Conservation (phyloP, 92 coral and sea anemone genomes). For the Blastomussa wellsi region DNA sequence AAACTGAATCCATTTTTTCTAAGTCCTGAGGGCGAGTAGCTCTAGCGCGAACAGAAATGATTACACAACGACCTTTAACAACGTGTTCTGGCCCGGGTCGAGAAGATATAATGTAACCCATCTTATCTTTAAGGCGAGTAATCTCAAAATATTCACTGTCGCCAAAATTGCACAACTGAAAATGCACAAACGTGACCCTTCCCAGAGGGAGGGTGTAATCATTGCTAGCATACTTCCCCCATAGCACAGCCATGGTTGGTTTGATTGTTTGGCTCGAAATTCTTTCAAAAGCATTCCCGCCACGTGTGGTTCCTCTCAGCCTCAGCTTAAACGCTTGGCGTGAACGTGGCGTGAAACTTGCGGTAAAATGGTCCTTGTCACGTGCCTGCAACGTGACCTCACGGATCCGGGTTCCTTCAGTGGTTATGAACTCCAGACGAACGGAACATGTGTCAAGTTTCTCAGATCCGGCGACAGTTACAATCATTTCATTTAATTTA, state of each 20-base stretch:
- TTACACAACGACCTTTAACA: constrained; percentile 3
- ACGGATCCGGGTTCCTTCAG: constrained; percentile 63
- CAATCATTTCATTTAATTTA: constrained; percentile 50
- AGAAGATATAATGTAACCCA: constrained; percentile 31
- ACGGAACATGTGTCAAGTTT: constrained; percentile 62
- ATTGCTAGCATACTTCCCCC: constrained; percentile 60
- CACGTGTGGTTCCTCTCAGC: constrained; percentile 71
- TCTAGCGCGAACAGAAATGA: constrained; percentile 20
- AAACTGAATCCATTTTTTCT: constrained; percentile 46
- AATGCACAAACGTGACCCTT: constrained; percentile 36
- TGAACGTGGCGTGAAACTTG: constrained; percentile 59
- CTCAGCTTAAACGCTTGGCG: constrained; percentile 67
- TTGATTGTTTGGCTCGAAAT: constrained; percentile 70
- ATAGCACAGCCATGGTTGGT: constrained; percentile 66
- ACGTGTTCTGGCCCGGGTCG: background rate
- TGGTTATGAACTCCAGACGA: constrained; percentile 68
- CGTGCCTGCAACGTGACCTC: constrained; percentile 54
- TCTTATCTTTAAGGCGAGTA: constrained; percentile 48
- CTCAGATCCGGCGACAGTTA: constrained; percentile 81
- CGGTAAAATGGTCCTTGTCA: constrained; percentile 64
- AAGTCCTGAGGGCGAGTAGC: constrained; percentile 44
- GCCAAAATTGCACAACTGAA: constrained; percentile 55
- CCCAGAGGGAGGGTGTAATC: constrained; percentile 73
- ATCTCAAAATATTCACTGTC: constrained; percentile 23
- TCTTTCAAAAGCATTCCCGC: constrained; percentile 67